These are phyloP conservation scores for Brachionus rotundiformis DNA, from an alignment of 1,140 invertebrate genomes.

Conservation along the genomic window DNA sequence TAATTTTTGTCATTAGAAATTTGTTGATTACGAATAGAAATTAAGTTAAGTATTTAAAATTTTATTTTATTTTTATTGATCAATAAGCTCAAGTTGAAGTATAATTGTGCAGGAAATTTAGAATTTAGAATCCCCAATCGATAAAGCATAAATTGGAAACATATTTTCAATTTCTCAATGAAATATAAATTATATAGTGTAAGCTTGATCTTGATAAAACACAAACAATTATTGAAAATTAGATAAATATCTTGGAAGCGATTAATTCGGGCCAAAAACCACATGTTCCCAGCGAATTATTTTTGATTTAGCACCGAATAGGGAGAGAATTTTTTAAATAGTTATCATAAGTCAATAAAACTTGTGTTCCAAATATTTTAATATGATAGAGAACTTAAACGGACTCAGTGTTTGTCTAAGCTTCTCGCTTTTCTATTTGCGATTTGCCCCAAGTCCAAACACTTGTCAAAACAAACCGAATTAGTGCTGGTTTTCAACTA, in stretches of 20 bases:
- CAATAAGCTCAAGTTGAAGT: neutral
- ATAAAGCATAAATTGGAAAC: neutral
- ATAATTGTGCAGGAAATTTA: neutral
- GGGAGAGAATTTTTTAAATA: neutral
- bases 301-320: neutral
- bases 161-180: neutral
- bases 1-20: neutral
- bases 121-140: neutral
- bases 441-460: slow-evolving; percentile 26
- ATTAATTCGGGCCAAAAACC: neutral
- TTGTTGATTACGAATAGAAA: neutral
- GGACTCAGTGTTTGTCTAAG: slow-evolving; percentile 18
- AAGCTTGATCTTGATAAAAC: neutral
- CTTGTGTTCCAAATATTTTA: neutral
- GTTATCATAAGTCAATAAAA: slow-evolving; percentile 37
- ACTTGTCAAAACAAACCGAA: slow-evolving; percentile 43
- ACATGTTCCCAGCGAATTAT: slow-evolving; percentile 1
- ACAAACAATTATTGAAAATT: slow-evolving; percentile 21
- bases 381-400: neutral
- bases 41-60: neutral
- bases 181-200: neutral
- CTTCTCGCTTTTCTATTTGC: slow-evolving; percentile 35
- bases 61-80: neutral
- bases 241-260: slow-evolving; percentile 23
- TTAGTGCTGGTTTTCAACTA: slow-evolving; percentile 41